These are phyloP conservation scores for Isoperla grammatica DNA, from an alignment of 2,888 invertebrate species.

Conservation along the genomic window DNA sequence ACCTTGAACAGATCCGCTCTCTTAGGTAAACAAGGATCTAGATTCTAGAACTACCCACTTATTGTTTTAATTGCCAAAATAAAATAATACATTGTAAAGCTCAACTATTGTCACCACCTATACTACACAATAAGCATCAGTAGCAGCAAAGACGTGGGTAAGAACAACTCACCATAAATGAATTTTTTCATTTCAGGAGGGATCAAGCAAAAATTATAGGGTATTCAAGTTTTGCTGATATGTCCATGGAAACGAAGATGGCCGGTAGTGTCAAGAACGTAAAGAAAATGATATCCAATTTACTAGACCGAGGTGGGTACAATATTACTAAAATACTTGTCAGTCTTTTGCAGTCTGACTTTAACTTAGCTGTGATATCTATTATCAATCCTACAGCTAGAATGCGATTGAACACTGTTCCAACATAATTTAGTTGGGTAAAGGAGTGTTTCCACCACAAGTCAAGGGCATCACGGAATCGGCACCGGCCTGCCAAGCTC, in stretches of 20 bases:
- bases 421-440: too few species aligned
- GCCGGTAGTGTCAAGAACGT: constrained; percentile 74
- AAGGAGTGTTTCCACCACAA: too few species aligned
- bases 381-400: too few species aligned
- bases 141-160: too few species aligned
- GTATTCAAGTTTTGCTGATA: constrained; percentile 69
- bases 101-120: too few species aligned
- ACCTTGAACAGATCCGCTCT: constrained; percentile 71
- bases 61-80: background rate
- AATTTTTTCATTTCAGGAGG: constrained; percentile 43
- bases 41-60: background rate
- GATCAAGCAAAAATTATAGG: constrained; percentile 73
- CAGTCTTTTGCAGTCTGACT: background rate
- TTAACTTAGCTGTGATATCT: too few species aligned
- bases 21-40: constrained; percentile 41
- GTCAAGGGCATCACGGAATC: too few species aligned
- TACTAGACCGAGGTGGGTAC: constrained; percentile 52
- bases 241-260: constrained; percentile 95
- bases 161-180: too few species aligned
- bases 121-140: too few species aligned
- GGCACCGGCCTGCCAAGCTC: too few species aligned
- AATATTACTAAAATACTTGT: background rate
- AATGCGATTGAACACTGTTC: too few species aligned
- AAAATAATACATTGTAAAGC: too few species aligned
- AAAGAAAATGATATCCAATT: constrained; percentile 58